Base-by-base conservation (phyloP, 2,113 vertebrate species). In the Chaenogobius annularis region DNA sequence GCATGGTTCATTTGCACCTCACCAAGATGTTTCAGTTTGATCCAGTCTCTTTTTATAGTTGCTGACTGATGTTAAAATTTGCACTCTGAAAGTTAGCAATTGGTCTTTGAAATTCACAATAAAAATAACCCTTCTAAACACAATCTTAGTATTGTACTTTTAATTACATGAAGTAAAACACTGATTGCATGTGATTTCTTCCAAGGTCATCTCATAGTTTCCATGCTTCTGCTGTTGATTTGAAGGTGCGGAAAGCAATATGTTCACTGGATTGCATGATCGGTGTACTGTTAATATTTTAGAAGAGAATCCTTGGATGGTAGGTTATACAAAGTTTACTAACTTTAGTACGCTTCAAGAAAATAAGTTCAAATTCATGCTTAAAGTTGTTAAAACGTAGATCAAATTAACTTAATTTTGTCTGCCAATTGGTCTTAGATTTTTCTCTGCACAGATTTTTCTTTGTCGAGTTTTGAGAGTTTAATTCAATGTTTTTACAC, bases 1-100 rank as follows among this genome's bases (percentile, higher is more conserved):
- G 71, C 67, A 66, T 75, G 68, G 74, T 75, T 87, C 66, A 87
- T 83, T 87, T 78, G 62, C 68, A 86, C 82, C 78, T 74, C 52
- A 10, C 37, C 77, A 70, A 52, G 46, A 74, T 75, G 67, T 79
- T 87, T 82, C 68, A 75, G 35, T 84, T 83, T 85, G 46, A 73
- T 68, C 58, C 50, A 68, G 75, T 73, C 62, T n/a, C 17, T 8
- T 68, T 79, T 72, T 59, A 62, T 68, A 70, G 44, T 17, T 15
- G 46, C 50, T 73, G 62, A 80, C 80, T 77, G 78, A 78, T 12
- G 23, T 47, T 48, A 14, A 48, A 62, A 55, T 19, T 77, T 50
- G 46, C 66, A 46, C 68, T 44, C 20, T 31, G 22, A 70, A 73
- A 54, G 52, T 61, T 69, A 73, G 43, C 7, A 13, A n/a, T 46